Conservation (phyloP, 2,797 vertebrate genomes). For the Epinephelus awoara region DNA sequence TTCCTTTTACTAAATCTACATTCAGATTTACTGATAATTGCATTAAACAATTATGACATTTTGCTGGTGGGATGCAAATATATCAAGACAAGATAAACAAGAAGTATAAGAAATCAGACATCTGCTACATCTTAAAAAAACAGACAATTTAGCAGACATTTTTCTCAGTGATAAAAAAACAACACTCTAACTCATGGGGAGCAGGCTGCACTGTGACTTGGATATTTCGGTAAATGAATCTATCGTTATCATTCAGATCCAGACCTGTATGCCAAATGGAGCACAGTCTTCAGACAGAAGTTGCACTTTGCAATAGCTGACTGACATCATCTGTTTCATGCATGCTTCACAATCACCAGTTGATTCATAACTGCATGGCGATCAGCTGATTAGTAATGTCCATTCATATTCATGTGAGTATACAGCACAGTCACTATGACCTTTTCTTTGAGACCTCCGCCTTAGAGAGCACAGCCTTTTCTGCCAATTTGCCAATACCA, state of each 20-base stretch:
- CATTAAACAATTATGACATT: too few species aligned
- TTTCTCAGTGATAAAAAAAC: not conserved
- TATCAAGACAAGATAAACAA: not conserved
- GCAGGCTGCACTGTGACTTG: not conserved
- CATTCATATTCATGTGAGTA: not conserved
- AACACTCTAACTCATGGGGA: not conserved
- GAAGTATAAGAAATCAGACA: constrained; percentile 1
- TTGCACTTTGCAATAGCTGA: not conserved
- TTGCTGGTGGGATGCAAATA: too few species aligned
- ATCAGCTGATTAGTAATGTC: constrained; percentile 5
- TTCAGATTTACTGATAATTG: too few species aligned
- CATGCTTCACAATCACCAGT: constrained; percentile 1
- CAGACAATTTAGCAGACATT: not conserved
- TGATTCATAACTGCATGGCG: not conserved
- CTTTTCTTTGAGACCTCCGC: not conserved
- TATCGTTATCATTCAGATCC: constrained; percentile 20
- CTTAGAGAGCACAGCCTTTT: not conserved
- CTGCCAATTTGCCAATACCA: not conserved
- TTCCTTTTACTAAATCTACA: too few species aligned
- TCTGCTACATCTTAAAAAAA: too few species aligned
- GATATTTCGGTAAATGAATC: constrained; percentile 12
- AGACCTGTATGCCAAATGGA: constrained; percentile 17
- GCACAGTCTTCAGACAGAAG: not conserved
- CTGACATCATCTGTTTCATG: not conserved
- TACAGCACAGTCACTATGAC: not conserved